phyloP scores from a whole-genome alignment of 2,797 vertebrate species.

The Chromis chromis region DNA sequence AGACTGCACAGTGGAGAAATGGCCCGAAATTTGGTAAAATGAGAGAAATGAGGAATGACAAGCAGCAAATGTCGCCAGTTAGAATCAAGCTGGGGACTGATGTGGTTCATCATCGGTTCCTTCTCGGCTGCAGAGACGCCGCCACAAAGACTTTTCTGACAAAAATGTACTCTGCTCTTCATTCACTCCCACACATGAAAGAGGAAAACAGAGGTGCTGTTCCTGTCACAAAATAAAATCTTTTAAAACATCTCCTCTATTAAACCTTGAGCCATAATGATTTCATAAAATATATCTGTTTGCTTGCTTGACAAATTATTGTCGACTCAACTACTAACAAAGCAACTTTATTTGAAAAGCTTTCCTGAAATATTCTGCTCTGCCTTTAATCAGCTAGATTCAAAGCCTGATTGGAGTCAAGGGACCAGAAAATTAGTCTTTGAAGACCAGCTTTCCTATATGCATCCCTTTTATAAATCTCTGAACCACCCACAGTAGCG shows the following conservation, averaged over 20 bases:
- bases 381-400: constrained; percentile 29
- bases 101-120: background rate
- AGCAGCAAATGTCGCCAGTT: background rate
- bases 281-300: background rate
- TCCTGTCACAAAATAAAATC: background rate
- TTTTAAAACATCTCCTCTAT: background rate
- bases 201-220: background rate
- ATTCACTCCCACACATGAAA: background rate
- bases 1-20: background rate
- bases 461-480: constrained; percentile 10
- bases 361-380: constrained; percentile 32
- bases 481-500: constrained; percentile 3
- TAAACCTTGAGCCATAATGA: constrained; percentile 2
- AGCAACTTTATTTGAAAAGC: constrained; percentile 12
- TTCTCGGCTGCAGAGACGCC: too few species aligned
- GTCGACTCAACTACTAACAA: constrained; percentile 19
- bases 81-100: background rate
- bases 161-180: background rate
- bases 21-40: background rate
- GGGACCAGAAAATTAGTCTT: constrained; percentile 34
- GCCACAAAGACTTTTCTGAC: background rate
- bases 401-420: constrained; percentile 40
- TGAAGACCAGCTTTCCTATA: constrained; percentile 31
- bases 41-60: background rate
- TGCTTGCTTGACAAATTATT: background rate